phyloP scores from a whole-genome alignment of 2,797 vertebrate species.

The Pantherophis alleghaniensis region DNA sequence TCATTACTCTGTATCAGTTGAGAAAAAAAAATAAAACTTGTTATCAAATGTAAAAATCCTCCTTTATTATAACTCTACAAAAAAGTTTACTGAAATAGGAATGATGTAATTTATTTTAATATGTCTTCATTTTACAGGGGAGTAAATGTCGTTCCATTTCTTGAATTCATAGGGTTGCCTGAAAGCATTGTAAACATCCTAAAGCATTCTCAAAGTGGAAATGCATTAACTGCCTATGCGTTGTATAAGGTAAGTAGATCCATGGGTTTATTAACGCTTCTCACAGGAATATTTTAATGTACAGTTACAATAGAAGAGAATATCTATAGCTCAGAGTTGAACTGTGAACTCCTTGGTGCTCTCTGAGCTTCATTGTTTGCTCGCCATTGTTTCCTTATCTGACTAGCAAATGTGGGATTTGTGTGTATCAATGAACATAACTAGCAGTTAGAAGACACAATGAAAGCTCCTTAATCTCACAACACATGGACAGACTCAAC shows the following conservation, averaged over 20 bases:
- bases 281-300: not conserved
- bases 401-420: not conserved
- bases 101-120: conserved; percentile 12
- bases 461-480: not conserved
- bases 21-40: not conserved
- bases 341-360: not conserved
- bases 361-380: not conserved
- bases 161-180: conserved; percentile 88
- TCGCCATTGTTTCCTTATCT: not conserved
- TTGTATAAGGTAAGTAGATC: conserved; percentile 88
- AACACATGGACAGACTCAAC: not conserved
- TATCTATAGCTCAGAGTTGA: not conserved
- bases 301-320: not conserved
- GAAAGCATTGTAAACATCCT: conserved; percentile 85
- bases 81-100: not conserved
- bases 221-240: conserved; percentile 92
- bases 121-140: conserved; percentile 78
- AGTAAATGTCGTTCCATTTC: conserved; percentile 91
- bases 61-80: not conserved
- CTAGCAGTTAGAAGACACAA: not conserved
- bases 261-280: not conserved
- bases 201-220: conserved; percentile 90
- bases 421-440: not conserved
- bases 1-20: not conserved
- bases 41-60: not conserved